Conservation (phyloP, 2,797 vertebrate species). For the Brotula barbata region DNA sequence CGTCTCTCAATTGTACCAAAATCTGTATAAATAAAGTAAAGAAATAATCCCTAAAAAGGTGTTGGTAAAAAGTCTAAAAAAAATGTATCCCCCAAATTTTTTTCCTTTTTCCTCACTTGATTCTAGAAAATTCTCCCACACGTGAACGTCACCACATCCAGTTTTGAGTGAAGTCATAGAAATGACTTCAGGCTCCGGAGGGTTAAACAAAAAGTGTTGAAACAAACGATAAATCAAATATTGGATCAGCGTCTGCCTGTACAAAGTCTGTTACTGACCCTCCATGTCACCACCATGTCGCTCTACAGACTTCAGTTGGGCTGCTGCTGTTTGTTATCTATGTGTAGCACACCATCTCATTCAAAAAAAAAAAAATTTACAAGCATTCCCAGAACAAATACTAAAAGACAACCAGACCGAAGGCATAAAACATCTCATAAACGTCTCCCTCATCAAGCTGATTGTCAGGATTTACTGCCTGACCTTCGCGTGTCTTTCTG, state of each 20-base stretch:
- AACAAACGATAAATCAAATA: conserved; percentile 39
- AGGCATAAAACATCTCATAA: conserved; percentile 48
- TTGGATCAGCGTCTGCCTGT: conserved; percentile 22
- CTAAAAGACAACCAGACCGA: conserved; percentile 1
- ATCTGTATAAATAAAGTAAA: too few relatives aligned
- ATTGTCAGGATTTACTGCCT: conserved; percentile 45
- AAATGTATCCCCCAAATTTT: too few relatives aligned
- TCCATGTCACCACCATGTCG: not conserved
- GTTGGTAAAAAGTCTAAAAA: too few relatives aligned
- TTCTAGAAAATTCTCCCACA: too few relatives aligned
- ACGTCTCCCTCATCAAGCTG: conserved; percentile 35
- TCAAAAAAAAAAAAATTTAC: conserved; percentile 21
- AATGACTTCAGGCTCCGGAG: too few relatives aligned
- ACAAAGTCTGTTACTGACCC: conserved; percentile 45
- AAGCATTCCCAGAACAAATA: too few relatives aligned
- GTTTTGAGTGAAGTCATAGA: too few relatives aligned
- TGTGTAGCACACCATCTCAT: conserved; percentile 30
- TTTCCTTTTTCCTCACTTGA: too few relatives aligned
- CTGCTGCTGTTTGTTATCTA: conserved; percentile 20
- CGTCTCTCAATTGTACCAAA: too few relatives aligned
- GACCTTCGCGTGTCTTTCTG: conserved; percentile 47
- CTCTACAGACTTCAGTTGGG: conserved; percentile 11
- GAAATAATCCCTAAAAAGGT: too few relatives aligned
- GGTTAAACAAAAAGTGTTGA: conserved; percentile 4
- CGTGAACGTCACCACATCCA: too few relatives aligned